Evolutionary conservation across 2,113 vertebrate species (phyloP), one percentile per base, ranked within the genome.

Genomic region (Rhegmatorhina hoffmannsi): DNA sequence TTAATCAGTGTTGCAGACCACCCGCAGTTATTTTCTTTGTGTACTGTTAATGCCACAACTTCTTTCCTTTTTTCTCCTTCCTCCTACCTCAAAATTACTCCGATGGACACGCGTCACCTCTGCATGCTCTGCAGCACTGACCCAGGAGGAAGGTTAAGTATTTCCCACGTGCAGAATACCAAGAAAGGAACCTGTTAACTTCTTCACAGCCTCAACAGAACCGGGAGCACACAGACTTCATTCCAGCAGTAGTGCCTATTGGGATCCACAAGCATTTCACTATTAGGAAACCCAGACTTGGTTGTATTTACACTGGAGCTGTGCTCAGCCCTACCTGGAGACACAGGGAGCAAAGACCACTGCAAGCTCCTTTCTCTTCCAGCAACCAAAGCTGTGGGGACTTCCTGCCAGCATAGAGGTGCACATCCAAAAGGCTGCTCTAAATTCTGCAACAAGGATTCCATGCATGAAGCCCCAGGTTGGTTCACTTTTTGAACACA

Each of bases 341-440:
- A 50, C 0, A 5, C 0, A 0, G 12, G 8, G 7, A 66, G 10
- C 14, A 73, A 49, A 24, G 7, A 64, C 44, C 9, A 36, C 31
- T n/a, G 12, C 19, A 74, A 58, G 21, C 6, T 80, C 17, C 33
- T 60, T 34, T 20, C 59, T 89, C 17, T 74, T 75, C 47, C 14
- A 60, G 16, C 9, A 3, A 1, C 21, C 2, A 2, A 74, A 70
- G 26, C 3, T 73, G 31, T 31, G n/a, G 24, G 5, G 4, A 1
- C 20, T 69, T 56, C 44, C 28, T 4, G 8, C 29, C 25, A 79
- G 33, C 16, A 60, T 29, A 82, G 85, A 75, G 3, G 15, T 43
- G 3, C 11, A 33, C 24, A 52, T 44, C 14, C 18, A 56, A 83
- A 63, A 78, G 17, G 19, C 25, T 47, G 29, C 44, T 89, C 38